Evolutionary conservation across 2,888 invertebrate species (phyloP).

Genomic region (Alcis repandata): DNA sequence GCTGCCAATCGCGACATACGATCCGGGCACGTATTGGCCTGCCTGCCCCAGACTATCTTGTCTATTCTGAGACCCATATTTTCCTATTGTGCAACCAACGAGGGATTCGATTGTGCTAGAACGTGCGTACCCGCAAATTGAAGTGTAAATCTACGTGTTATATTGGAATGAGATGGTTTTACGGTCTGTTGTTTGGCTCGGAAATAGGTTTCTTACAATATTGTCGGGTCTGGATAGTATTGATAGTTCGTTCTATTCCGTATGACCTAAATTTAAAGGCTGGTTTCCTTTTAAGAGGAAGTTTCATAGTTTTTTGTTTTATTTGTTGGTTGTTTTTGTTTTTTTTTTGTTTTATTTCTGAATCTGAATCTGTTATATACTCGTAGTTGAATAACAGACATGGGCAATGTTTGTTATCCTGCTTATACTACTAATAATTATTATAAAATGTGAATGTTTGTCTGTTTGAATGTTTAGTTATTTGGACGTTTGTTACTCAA

Average conservation of each 20-base stretch:
- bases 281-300: neutral
- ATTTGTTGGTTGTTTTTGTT: neutral
- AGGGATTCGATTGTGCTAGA: slow-evolving; percentile 46
- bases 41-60: slow-evolving; percentile 35
- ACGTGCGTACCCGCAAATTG: slow-evolving; percentile 27
- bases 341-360: too few relatives aligned
- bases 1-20: slow-evolving; percentile 11
- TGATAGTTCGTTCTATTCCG: neutral
- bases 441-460: too few relatives aligned
- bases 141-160: slow-evolving; percentile 33
- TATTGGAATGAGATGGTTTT: slow-evolving; percentile 22
- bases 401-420: too few relatives aligned
- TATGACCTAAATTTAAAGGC: neutral
- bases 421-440: too few relatives aligned
- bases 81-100: slow-evolving; percentile 51
- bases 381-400: too few relatives aligned
- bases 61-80: slow-evolving; percentile 35
- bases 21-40: slow-evolving; percentile 42
- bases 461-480: too few relatives aligned
- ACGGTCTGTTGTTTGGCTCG: slow-evolving; percentile 17
- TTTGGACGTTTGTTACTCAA: too few relatives aligned
- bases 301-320: too few relatives aligned
- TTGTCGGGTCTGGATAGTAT: neutral
- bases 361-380: too few relatives aligned
- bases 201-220: slow-evolving; percentile 15